phyloP scores from a whole-genome alignment of 2,113 vertebrate genomes.

The Engraulis encrasicolus region DNA sequence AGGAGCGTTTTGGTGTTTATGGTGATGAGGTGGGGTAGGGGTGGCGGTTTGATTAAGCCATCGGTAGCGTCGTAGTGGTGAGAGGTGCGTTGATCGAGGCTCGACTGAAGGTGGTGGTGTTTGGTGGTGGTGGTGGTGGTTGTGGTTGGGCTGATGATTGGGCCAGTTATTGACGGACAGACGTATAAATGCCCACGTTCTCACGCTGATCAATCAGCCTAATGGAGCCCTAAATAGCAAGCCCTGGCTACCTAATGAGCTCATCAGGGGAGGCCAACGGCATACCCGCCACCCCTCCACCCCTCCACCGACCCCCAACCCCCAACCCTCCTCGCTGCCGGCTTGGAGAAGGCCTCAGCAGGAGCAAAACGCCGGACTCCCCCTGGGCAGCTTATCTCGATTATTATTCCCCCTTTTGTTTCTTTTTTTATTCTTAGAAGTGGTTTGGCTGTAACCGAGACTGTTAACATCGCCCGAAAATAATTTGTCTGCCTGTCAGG shows the following conservation, averaged over 20 bases:
- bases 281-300: too few relatives aligned
- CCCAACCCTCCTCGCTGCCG: slow-evolving; percentile 10
- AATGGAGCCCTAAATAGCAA: slow-evolving; percentile 67
- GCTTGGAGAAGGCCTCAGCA: slow-evolving; percentile 26
- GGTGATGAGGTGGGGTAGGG: slow-evolving; percentile 56
- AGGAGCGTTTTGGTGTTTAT: slow-evolving; percentile 55
- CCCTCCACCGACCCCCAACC: too few relatives aligned
- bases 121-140: slow-evolving; percentile 47
- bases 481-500: background rate
- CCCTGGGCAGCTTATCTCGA: background rate
- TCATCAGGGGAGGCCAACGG: slow-evolving; percentile 66
- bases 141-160: slow-evolving; percentile 69
- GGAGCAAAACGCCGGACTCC: background rate
- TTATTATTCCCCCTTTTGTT: background rate
- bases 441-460: background rate
- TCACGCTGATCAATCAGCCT: slow-evolving; percentile 75
- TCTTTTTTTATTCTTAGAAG: background rate
- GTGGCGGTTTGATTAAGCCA: slow-evolving; percentile 68
- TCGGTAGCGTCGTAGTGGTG: slow-evolving; percentile 49
- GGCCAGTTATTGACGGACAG: slow-evolving; percentile 71
- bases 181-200: slow-evolving; percentile 65
- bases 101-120: slow-evolving; percentile 50
- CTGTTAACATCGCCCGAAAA: background rate
- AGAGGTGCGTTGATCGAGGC: slow-evolving; percentile 31
- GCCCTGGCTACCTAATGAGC: slow-evolving; percentile 69